Conservation (phyloP, 2,888 invertebrate species). For the Lasioglossum marginatum region DNA sequence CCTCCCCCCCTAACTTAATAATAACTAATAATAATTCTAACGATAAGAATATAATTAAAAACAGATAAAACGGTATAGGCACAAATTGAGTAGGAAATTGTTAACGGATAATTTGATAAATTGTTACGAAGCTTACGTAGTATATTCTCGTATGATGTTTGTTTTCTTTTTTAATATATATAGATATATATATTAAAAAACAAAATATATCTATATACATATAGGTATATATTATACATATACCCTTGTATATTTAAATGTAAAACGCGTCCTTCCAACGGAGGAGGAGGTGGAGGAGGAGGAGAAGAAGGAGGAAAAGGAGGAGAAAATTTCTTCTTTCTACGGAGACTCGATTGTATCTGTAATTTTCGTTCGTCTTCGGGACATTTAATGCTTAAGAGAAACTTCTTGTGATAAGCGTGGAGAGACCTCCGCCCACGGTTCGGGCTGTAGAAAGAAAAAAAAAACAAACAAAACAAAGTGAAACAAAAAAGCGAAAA, state of each 20-base stretch:
- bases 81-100: background rate
- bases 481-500: background rate
- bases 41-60: conserved; percentile 2
- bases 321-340: conserved; percentile 25
- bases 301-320: background rate
- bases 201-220: conserved; percentile 20
- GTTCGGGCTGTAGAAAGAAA: conserved; percentile 16
- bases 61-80: background rate
- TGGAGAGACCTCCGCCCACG: conserved; percentile 37
- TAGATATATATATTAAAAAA: conserved; percentile 24
- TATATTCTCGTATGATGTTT: conserved; percentile 15
- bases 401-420: conserved; percentile 58
- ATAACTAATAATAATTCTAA: conserved; percentile 7
- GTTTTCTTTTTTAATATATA: conserved; percentile 15
- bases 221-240: conserved; percentile 13
- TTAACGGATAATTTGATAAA: conserved; percentile 16
- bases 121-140: conserved; percentile 15
- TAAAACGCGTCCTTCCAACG: background rate
- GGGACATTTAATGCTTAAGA: conserved; percentile 45
- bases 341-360: conserved; percentile 9
- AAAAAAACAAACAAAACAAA: conserved; percentile 16
- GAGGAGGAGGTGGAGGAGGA: background rate
- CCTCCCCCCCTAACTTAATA: background rate
- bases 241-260: conserved; percentile 9
- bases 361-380: conserved; percentile 5